Percentiles rank a stretch among this genome's conserved stretches.
These are phyloP conservation scores for Limnephilus marmoratus DNA, from an alignment of 2,888 invertebrate species.

Conservation along the genomic window DNA sequence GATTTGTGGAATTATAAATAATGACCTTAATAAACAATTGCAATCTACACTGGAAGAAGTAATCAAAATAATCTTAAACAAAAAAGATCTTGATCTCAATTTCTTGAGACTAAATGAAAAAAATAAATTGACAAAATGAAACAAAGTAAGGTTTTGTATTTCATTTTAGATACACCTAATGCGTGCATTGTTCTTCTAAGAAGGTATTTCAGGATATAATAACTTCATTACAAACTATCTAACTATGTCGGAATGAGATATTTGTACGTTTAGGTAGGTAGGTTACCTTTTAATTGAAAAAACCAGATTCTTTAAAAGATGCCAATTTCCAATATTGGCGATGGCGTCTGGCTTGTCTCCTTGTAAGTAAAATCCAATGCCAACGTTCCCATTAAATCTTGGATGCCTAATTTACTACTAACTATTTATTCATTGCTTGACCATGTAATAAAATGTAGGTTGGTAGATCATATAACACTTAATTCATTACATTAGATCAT, in stretches of 20 bases:
- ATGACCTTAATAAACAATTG: background rate
- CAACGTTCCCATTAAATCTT: background rate
- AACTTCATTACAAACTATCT: background rate
- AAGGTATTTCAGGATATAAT: background rate
- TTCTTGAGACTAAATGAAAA: background rate
- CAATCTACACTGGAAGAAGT: background rate
- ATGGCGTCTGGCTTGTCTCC: background rate
- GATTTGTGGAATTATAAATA: background rate
- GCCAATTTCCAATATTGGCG: background rate
- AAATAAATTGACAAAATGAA: background rate
- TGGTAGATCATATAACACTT: background rate
- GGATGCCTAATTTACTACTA: background rate
- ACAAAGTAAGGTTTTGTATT: background rate
- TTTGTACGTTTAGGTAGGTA: background rate
- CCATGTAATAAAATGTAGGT: background rate
- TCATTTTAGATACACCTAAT: background rate
- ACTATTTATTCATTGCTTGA: background rate
- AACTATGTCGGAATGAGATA: background rate
- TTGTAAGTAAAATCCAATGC: background rate
- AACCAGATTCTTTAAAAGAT: background rate
- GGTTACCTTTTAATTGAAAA: background rate
- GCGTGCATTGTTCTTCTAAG: background rate
- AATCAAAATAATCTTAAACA: background rate
- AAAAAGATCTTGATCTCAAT: background rate
- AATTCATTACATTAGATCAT: too few relatives aligned